Percentiles rank a stretch among this genome's conserved stretches.
Evolutionary conservation across 2,113 vertebrate species (phyloP).

Genomic region (Syngnathus scovelli): DNA sequence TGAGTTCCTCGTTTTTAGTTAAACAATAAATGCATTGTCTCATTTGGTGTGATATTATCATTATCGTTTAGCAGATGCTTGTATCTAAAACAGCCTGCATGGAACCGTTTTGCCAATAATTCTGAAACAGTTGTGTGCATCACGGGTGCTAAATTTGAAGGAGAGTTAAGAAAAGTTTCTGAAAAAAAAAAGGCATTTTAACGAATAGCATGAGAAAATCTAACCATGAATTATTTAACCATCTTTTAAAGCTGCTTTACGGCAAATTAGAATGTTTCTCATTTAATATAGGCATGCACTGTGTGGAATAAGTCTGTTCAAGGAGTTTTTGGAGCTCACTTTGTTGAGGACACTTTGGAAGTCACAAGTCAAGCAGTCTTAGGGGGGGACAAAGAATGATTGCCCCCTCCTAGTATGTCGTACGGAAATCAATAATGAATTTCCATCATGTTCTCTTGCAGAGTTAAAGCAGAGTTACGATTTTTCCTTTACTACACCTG

Average conservation of each 20-base stretch:
- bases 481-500: not conserved
- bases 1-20: conserved; percentile 2
- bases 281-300: not conserved
- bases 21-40: not conserved
- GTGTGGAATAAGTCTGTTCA: no score
- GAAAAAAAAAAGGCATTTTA: not conserved
- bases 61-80: not conserved
- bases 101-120: not conserved
- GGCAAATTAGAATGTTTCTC: not conserved
- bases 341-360: not conserved
- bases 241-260: not conserved
- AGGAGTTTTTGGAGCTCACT: not conserved
- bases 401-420: not conserved
- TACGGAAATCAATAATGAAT: not conserved
- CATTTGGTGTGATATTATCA: not conserved
- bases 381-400: not conserved
- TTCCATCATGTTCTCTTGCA: not conserved
- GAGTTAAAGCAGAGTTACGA: not conserved
- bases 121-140: not conserved
- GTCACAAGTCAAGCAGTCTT: not conserved
- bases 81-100: not conserved
- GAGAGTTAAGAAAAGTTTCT: not conserved
- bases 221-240: not conserved
- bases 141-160: no score
- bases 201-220: not conserved